These are phyloP conservation scores for Neodiprion fabricii DNA, from an alignment of 1,140 invertebrate species.

Conservation along the genomic window DNA sequence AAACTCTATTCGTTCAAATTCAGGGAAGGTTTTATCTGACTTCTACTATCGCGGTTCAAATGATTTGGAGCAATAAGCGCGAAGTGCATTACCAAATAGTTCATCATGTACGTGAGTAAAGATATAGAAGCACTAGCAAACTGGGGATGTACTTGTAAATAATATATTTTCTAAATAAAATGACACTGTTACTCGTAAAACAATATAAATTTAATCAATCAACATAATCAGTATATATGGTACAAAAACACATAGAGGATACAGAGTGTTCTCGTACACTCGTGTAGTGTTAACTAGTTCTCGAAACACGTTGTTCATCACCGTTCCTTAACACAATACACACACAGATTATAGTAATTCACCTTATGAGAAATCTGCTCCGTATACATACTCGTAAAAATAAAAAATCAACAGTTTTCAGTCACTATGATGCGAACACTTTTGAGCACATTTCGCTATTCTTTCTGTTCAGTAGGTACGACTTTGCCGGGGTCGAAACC, in stretches of 20 bases:
- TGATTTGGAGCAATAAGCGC: too few species aligned
- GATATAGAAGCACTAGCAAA: too few species aligned
- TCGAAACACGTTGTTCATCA: too few species aligned
- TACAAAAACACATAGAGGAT: slow-evolving; percentile 26
- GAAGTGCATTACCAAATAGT: too few species aligned
- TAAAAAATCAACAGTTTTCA: too few species aligned
- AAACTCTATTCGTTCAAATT: too few species aligned
- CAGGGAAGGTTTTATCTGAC: too few species aligned
- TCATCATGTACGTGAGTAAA: too few species aligned
- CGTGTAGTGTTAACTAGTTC: not conserved
- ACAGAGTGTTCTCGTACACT: not conserved
- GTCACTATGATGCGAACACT: slow-evolving; percentile 44
- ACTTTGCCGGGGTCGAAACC: slow-evolving; percentile 67
- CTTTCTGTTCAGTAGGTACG: slow-evolving; percentile 78
- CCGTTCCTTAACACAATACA: too few species aligned
- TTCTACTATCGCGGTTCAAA: too few species aligned
- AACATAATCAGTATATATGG: slow-evolving; percentile 11
- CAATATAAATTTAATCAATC: not conserved
- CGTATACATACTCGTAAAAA: too few species aligned
- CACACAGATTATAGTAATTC: not conserved
- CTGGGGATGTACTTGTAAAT: not conserved
- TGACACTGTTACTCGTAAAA: not conserved
- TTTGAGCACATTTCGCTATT: slow-evolving; percentile 80
- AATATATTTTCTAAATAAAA: not conserved
- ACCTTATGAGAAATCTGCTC: not conserved